phyloP scores from a whole-genome alignment of 2,113 vertebrate species.

The Tetrao urogallus region DNA sequence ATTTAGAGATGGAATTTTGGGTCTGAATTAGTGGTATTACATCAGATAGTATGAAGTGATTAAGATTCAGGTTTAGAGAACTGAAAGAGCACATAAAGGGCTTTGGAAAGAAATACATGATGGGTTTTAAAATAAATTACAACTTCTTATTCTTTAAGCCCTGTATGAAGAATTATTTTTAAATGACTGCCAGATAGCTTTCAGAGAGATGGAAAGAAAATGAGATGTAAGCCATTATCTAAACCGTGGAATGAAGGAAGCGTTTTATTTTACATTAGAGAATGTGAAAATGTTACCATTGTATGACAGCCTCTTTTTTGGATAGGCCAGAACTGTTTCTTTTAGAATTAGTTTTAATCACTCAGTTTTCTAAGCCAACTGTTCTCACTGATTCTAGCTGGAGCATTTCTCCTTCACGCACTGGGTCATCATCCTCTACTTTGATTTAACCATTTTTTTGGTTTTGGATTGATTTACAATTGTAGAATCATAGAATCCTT shows the following conservation, averaged over 20 bases:
- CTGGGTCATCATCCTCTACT: background rate
- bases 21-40: background rate
- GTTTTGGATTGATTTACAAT: background rate
- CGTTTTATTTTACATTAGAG: constrained; percentile 50
- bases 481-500: no score
- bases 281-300: constrained; percentile 12
- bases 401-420: background rate
- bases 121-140: constrained; percentile 32
- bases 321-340: constrained; percentile 1
- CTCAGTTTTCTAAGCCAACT: background rate
- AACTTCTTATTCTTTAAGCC: constrained; percentile 32
- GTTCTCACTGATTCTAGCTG: background rate
- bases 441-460: background rate
- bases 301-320: constrained; percentile 30
- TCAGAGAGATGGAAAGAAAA: constrained; percentile 41
- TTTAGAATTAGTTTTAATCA: constrained; percentile 55
- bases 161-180: constrained; percentile 50
- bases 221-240: constrained; percentile 31
- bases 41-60: background rate
- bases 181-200: constrained; percentile 58
- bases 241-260: constrained; percentile 21
- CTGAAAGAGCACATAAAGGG: background rate
- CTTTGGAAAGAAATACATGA: background rate
- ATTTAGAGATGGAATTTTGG: background rate
- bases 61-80: background rate